Percentiles rank a stretch among this genome's conserved stretches.
These are phyloP conservation scores for Lithophane leautieri DNA, from an alignment of 2,888 invertebrate genomes.

Conservation along the genomic window DNA sequence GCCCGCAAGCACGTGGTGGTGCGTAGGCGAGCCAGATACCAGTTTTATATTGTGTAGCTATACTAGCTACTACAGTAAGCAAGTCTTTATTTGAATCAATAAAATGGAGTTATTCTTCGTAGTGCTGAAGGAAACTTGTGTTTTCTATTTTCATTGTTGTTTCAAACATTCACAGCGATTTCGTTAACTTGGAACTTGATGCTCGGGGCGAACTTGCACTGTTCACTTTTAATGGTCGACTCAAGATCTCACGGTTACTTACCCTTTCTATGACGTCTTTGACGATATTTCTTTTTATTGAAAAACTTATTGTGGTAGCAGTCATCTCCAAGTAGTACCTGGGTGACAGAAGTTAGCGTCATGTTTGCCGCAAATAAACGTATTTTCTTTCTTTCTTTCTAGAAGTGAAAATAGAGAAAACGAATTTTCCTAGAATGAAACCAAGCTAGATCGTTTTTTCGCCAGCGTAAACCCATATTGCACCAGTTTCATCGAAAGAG, in stretches of 20 bases:
- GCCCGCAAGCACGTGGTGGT: too few relatives aligned
- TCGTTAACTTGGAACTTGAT: constrained; percentile 46
- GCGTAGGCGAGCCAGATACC: too few relatives aligned
- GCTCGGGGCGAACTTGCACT: constrained; percentile 34
- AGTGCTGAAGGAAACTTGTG: constrained; percentile 48
- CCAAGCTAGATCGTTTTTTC: too few relatives aligned
- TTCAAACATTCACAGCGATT: constrained; percentile 42
- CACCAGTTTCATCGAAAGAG: too few relatives aligned
- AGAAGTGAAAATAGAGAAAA: too few relatives aligned
- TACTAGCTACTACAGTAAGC: too few relatives aligned
- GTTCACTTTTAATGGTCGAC: constrained; percentile 39
- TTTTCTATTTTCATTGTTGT: constrained; percentile 54
- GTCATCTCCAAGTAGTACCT: neutral
- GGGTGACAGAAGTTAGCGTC: too few relatives aligned
- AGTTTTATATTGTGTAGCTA: too few relatives aligned
- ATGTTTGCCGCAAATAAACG: too few relatives aligned
- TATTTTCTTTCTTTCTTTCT: too few relatives aligned
- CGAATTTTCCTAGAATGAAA: too few relatives aligned
- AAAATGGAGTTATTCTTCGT: constrained; percentile 49
- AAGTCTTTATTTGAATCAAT: constrained; percentile 62
- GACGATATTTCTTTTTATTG: constrained; percentile 1
- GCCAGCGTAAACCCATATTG: too few relatives aligned
- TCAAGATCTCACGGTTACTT: constrained; percentile 26
- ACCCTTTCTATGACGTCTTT: constrained; percentile 11
- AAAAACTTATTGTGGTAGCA: neutral